These are phyloP conservation scores for Drosophila atripex DNA, from an alignment of 2,888 invertebrate genomes.

Conservation along the genomic window DNA sequence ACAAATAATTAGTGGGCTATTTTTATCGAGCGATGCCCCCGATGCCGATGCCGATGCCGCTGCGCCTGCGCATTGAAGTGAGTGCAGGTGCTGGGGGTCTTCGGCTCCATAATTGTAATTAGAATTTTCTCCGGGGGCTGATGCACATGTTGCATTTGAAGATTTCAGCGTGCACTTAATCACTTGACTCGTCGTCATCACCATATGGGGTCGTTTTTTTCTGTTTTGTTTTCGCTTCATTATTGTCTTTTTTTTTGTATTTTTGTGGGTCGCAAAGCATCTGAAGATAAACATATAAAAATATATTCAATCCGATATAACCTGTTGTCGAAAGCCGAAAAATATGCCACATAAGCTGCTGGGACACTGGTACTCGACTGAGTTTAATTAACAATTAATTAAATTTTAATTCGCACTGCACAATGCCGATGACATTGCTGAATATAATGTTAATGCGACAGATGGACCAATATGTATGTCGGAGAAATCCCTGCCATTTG, in stretches of 20 bases:
- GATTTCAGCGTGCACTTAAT: conserved; percentile 61
- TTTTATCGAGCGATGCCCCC: conserved; percentile 59
- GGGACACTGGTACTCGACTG: conserved; percentile 31
- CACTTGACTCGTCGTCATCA: conserved; percentile 40
- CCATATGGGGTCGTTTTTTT: conserved; percentile 68
- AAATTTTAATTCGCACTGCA: conserved; percentile 56
- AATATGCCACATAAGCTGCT: conserved; percentile 29
- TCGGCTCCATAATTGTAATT: conserved; percentile 64
- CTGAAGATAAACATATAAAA: conserved; percentile 6
- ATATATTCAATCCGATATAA: conserved; percentile 17
- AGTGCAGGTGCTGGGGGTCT: conserved; percentile 79
- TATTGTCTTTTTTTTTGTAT: background rate
- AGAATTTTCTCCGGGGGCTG: conserved; percentile 55
- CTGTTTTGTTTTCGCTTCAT: background rate
- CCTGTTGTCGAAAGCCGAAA: conserved; percentile 37
- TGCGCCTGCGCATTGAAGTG: conserved; percentile 62
- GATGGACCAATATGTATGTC: conserved; percentile 15
- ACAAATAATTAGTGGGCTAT: conserved; percentile 73
- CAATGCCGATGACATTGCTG: conserved; percentile 41
- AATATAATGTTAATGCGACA: conserved; percentile 56
- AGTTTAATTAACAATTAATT: conserved; percentile 69
- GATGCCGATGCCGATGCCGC: conserved; percentile 43
- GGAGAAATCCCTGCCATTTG: conserved; percentile 34
- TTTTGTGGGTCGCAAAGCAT: conserved; percentile 23
- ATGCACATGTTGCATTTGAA: conserved; percentile 65